phyloP scores from a whole-genome alignment of 1,140 invertebrate species.

The Hylaeus volcanicus region DNA sequence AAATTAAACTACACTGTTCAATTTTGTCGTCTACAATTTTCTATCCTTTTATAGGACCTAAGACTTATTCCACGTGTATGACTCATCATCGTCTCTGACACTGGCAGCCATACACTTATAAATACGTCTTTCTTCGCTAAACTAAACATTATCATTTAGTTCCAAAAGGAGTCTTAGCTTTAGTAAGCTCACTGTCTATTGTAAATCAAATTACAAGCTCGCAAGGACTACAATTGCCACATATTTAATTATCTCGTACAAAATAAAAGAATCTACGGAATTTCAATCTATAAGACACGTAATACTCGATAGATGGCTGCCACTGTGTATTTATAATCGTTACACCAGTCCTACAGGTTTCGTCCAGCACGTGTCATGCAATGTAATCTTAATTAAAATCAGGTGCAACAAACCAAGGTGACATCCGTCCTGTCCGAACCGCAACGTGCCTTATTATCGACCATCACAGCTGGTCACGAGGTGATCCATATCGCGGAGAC shows the following conservation, averaged over 20 bases:
- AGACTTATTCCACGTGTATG: not conserved
- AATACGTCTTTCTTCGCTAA: not conserved
- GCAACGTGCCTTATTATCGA: conserved; percentile 94
- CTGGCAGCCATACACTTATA: not conserved
- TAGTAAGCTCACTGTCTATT: no score
- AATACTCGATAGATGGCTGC: not conserved
- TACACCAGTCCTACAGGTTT: not conserved
- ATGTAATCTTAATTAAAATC: conserved; percentile 47
- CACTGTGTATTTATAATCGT: not conserved
- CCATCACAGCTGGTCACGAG: conserved; percentile 92
- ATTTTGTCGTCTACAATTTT: not conserved
- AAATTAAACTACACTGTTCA: not conserved
- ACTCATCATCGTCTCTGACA: not conserved
- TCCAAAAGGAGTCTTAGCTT: no score
- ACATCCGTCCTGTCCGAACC: conserved; percentile 92
- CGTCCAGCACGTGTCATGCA: not conserved
- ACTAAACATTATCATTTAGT: no score
- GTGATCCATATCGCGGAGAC: conserved; percentile 93
- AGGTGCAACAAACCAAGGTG: conserved; percentile 93
- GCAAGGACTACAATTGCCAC: no score
- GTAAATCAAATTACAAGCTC: no score
- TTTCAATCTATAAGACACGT: not conserved
- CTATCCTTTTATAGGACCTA: not conserved
- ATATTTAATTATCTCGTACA: no score
- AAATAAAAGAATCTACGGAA: not conserved